Percentiles rank a stretch among this genome's conserved stretches.
Evolutionary conservation across 1,140 invertebrate genomes (phyloP).

Genomic region (Leptonema lineaticorne): DNA sequence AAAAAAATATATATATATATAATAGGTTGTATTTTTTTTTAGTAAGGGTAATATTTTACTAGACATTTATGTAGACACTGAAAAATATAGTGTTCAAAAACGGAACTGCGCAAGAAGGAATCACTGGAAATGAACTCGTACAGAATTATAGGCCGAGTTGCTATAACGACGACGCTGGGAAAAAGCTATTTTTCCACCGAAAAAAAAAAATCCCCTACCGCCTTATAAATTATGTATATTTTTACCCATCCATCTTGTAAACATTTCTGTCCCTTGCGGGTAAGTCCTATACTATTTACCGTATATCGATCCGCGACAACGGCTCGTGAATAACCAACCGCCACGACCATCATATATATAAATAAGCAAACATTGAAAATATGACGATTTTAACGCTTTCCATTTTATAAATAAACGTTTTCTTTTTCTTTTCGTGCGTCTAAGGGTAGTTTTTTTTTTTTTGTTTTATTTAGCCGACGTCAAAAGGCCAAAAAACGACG

Average conservation of each 20-base stretch:
- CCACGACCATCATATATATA: too few species aligned
- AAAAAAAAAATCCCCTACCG: too few species aligned
- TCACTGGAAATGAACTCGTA: neutral
- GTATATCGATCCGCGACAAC: slow-evolving; percentile 17
- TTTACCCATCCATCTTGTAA: slow-evolving; percentile 17
- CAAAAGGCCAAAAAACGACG: neutral
- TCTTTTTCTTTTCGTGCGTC: too few species aligned
- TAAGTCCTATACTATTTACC: neutral
- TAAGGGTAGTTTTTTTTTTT: too few species aligned
- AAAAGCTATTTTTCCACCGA: neutral
- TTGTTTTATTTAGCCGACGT: too few species aligned
- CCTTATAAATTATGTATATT: slow-evolving; percentile 15
- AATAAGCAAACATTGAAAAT: neutral
- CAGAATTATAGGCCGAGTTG: neutral
- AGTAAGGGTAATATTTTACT: too few species aligned
- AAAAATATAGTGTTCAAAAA: too few species aligned
- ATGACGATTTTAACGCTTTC: neutral
- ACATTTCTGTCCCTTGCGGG: slow-evolving; percentile 4
- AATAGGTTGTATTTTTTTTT: too few species aligned
- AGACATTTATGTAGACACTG: too few species aligned
- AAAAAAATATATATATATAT: too few species aligned
- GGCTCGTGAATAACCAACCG: too few species aligned
- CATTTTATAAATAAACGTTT: too few species aligned
- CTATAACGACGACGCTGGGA: neutral
- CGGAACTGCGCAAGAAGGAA: neutral